A percentile compares a stretch with the other conserved stretches of the same genome.
Conservation (phyloP, 2,797 vertebrate genomes). For the Linurgus olivaceus region DNA sequence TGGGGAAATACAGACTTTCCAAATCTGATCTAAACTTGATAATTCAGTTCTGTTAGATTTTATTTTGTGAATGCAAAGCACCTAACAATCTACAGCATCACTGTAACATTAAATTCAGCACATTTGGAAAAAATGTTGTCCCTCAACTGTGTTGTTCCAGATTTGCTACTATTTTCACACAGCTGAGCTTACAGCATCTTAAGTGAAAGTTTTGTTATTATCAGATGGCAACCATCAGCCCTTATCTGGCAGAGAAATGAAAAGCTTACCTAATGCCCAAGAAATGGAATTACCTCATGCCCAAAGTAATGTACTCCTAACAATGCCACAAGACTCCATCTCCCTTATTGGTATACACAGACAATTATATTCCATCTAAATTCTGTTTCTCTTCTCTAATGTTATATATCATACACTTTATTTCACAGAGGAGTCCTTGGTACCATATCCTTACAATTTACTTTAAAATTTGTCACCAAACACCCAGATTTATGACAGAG, state of each 20-base stretch:
- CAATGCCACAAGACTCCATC: not conserved
- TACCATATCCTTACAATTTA: not conserved
- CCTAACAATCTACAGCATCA: not conserved
- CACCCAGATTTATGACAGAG: not conserved
- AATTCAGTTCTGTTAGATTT: not conserved
- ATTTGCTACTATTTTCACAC: conserved; percentile 19
- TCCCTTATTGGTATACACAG: not conserved
- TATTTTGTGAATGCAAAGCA: not conserved
- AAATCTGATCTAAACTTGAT: not conserved
- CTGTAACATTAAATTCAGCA: not conserved
- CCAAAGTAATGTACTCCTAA: not conserved
- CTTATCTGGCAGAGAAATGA: not conserved
- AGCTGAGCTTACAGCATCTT: not conserved
- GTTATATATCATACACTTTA: not conserved
- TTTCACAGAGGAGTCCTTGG: not conserved
- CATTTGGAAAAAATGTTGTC: not conserved
- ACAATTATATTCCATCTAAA: not conserved
- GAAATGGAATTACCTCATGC: conserved; percentile 7
- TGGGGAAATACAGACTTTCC: not conserved
- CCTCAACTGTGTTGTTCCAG: not conserved
- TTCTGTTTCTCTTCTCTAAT: not conserved
- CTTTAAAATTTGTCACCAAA: not conserved
- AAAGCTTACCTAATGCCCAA: conserved; percentile 13
- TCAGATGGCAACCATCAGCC: not conserved
- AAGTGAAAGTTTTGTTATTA: not conserved